Evolutionary conservation across 2,797 vertebrate genomes (phyloP).

Genomic region (Meda fulgida): DNA sequence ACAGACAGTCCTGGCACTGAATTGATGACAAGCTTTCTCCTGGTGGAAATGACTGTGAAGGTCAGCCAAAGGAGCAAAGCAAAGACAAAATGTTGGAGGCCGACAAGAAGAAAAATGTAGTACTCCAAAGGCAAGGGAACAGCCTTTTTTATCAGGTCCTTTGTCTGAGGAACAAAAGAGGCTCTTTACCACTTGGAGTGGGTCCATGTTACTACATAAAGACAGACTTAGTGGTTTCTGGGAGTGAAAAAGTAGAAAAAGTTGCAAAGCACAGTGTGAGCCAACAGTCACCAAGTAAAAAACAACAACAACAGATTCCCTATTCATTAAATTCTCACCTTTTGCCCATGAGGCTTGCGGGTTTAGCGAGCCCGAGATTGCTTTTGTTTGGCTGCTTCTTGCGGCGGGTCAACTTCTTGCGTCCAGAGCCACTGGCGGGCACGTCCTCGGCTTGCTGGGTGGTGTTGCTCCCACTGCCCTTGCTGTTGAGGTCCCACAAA

Average conservation of each 20-base stretch:
- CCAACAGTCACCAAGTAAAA: constrained; percentile 17
- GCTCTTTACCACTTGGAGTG: constrained; percentile 26
- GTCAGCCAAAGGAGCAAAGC: constrained; percentile 60
- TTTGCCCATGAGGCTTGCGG: constrained; percentile 83
- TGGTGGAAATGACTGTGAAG: constrained; percentile 61
- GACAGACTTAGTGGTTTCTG: constrained; percentile 16
- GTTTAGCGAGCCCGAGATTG: constrained; percentile 74
- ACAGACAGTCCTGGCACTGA: constrained; percentile 60
- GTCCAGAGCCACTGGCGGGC: constrained; percentile 65
- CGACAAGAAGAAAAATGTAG: constrained; percentile 48
- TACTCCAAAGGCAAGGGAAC: constrained; percentile 43
- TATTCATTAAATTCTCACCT: constrained; percentile 76
- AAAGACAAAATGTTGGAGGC: constrained; percentile 56
- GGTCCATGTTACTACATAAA: constrained; percentile 33
- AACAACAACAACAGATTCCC: constrained; percentile 18
- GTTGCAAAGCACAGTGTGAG: constrained; percentile 10
- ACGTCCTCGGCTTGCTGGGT: constrained; percentile 61
- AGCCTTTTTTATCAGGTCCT: constrained; percentile 53
- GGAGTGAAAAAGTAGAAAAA: constrained; percentile 13
- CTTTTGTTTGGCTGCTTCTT: constrained; percentile 76
- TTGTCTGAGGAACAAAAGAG: constrained; percentile 55
- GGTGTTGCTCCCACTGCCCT: constrained; percentile 70
- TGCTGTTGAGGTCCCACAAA: constrained; percentile 89
- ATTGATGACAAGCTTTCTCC: constrained; percentile 61
- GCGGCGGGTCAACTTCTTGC: constrained; percentile 80